phyloP scores from a whole-genome alignment of 1,140 invertebrate genomes.

The Amphibalanus amphitrite region DNA sequence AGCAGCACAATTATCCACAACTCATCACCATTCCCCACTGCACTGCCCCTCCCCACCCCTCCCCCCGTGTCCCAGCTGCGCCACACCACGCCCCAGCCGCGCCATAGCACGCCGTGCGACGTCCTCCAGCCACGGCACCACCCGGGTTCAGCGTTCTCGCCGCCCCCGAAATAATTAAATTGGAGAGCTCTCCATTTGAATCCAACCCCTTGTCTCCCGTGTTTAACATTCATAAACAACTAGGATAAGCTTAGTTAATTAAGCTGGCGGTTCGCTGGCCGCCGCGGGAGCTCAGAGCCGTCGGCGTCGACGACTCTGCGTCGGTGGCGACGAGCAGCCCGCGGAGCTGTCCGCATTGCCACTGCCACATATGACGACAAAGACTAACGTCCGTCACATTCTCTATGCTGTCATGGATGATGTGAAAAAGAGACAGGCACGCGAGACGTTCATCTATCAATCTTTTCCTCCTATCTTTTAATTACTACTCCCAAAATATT shows the following conservation, averaged over 20 bases:
- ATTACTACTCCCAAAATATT: no score
- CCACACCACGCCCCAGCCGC: no score
- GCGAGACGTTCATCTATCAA: no score
- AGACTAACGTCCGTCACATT: no score
- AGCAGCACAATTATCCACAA: no score
- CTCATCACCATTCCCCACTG: no score
- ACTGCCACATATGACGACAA: no score
- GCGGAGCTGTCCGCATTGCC: no score
- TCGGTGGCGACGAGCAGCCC: not conserved
- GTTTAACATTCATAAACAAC: slow-evolving; percentile 2
- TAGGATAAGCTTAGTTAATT: slow-evolving; percentile 2
- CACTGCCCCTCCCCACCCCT: not conserved
- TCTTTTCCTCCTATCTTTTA: no score
- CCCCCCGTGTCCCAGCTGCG: no score
- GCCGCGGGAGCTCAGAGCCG: not conserved
- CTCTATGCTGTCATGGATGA: no score
- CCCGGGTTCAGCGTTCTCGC: not conserved
- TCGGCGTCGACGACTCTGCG: not conserved
- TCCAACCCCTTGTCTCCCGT: not conserved
- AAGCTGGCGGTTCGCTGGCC: not conserved
- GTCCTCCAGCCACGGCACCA: not conserved
- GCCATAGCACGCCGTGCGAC: not conserved
- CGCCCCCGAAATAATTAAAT: not conserved
- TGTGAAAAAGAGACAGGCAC: no score
- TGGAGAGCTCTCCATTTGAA: not conserved